phyloP scores from a whole-genome alignment of 1,140 invertebrate species.

The Drosophila paulistorum region DNA sequence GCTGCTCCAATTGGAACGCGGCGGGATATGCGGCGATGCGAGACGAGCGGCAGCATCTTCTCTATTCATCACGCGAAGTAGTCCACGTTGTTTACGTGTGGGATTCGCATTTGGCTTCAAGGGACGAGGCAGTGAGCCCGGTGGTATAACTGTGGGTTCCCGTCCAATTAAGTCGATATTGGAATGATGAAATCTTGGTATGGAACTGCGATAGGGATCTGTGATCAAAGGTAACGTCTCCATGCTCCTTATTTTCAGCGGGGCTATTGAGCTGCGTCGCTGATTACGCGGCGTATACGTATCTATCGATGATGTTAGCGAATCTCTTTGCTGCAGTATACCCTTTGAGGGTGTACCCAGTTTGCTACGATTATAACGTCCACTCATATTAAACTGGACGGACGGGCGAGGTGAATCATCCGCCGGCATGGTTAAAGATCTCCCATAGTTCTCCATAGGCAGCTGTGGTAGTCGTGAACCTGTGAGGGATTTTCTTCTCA shows the following conservation, averaged over 20 bases:
- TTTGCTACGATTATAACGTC: conserved; percentile 67
- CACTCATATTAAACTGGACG: conserved; percentile 79
- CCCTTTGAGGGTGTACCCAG: conserved; percentile 67
- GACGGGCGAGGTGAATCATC: conserved; percentile 80
- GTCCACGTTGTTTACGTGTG: conserved; percentile 70
- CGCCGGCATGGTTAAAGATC: conserved; percentile 18
- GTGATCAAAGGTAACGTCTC: conserved; percentile 69
- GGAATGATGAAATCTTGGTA: conserved; percentile 73
- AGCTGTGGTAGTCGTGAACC: conserved; percentile 62
- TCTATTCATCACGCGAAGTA: conserved; percentile 68
- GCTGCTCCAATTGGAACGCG: conserved; percentile 74
- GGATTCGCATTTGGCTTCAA: conserved; percentile 79
- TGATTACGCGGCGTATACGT: conserved; percentile 61
- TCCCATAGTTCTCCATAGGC: conserved; percentile 22
- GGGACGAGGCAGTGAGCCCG: conserved; percentile 71
- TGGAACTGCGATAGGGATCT: conserved; percentile 64
- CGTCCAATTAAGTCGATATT: conserved; percentile 53
- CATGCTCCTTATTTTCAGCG: conserved; percentile 65
- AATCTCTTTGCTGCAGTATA: conserved; percentile 74
- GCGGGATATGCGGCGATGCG: conserved; percentile 32
- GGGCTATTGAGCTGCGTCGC: conserved; percentile 45
- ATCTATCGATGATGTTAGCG: conserved; percentile 72
- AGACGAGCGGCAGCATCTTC: conserved; percentile 30
- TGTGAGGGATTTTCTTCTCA: conserved; percentile 56
- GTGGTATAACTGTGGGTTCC: conserved; percentile 68